These are phyloP conservation scores for Grallaria varia DNA, from an alignment of 2,113 vertebrate species.

Conservation along the genomic window DNA sequence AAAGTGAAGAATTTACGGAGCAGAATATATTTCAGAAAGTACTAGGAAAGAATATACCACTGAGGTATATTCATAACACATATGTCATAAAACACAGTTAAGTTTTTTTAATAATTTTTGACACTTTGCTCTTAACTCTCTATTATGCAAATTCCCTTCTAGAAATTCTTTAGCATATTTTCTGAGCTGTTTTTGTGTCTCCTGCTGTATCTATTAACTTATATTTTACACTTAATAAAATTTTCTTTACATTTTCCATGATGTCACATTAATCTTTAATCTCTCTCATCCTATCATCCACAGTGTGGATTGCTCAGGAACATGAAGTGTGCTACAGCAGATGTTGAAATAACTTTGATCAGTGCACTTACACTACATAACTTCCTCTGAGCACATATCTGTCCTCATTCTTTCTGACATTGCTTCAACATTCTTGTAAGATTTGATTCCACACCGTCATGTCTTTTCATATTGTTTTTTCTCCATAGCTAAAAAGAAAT, in stretches of 20 bases:
- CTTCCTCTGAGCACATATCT: neutral
- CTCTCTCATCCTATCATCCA: neutral
- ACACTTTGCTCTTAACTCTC: neutral
- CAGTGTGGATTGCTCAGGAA: neutral
- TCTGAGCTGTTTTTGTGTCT: neutral
- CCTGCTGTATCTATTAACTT: neutral
- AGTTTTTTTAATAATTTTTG: neutral
- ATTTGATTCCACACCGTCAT: neutral
- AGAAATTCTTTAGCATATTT: neutral
- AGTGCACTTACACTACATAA: neutral
- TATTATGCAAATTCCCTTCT: neutral
- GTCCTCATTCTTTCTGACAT: neutral
- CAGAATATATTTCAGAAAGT: neutral
- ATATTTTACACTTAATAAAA: neutral
- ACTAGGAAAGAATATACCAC: neutral
- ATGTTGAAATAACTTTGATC: constrained; percentile 5
- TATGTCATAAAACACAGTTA: neutral
- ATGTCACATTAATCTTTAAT: neutral
- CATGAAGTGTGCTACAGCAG: neutral
- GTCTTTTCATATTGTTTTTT: neutral
- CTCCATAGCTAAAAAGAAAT: neutral
- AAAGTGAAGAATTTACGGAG: neutral
- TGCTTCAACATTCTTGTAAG: neutral
- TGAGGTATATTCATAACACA: no score
- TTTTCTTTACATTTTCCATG: neutral